Base-by-base conservation (phyloP, 2,888 invertebrate species). In the Phlogophora meticulosa region DNA sequence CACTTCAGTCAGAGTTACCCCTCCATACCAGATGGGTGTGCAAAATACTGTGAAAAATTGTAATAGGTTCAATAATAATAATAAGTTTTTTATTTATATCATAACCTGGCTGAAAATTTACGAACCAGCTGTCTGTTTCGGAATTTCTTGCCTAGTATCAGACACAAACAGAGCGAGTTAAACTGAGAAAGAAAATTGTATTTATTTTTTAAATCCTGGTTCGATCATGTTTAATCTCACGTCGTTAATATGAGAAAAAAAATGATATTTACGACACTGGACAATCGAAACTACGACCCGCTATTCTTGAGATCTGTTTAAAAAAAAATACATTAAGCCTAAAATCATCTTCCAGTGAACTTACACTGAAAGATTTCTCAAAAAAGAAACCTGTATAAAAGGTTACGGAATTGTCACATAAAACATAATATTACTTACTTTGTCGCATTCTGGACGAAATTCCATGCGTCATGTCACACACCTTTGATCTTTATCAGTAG, bases 401-500 rank as follows among this genome's bases (percentile, higher is more conserved):
- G 5, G 9, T 32, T 64, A 38, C 20, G 4, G 20, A 22, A 20
- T n/a, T 28, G 7, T 4, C 11, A 36, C 10, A 53, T 42, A 28
- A 55, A 49, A 20, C n/a, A 49, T 40, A n/a, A 32, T 40, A 22
- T 20, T 28, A 28, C 13, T 20, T 28, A 28, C 13, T 42, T 42
- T 66, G 28, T 55, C 28, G 22, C 4, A 17, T 36, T 36, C 15
- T 28, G 20, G 28, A 20, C n/a, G 20, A 66, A 53, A 53, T 28
- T 67, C 24, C 20, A 11, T 55, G 11, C 13, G 13, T 9, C 42
- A 43, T 42, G 13, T 36, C 34, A 22, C 32, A 5, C 22, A 36
- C 34, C 40, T 68, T 65, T 55, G 36, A 68, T 43, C 68, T 43
- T 11, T 55, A 45, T 45, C 42, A 43, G 36, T 32, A 55, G 28